A percentile compares a stretch with the other conserved stretches of the same genome.
These are phyloP conservation scores for Drosophila peninsularis DNA, from an alignment of 2,888 invertebrate species.

Conservation along the genomic window DNA sequence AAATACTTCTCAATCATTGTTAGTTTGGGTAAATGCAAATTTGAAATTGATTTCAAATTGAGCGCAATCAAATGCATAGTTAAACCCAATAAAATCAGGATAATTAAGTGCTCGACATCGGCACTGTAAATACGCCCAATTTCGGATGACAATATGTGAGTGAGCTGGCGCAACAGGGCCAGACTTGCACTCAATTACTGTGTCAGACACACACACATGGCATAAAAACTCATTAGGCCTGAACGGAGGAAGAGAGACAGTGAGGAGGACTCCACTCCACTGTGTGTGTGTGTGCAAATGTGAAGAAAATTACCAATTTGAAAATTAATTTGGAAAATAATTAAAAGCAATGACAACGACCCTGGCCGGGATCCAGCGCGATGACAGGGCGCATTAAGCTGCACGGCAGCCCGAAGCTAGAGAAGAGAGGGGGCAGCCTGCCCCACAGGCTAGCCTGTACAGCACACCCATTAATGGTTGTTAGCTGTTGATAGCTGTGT, in stretches of 20 bases:
- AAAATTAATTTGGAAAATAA: slow-evolving; percentile 80
- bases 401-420: slow-evolving; percentile 17
- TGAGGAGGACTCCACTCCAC: not conserved
- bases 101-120: slow-evolving; percentile 50
- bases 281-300: slow-evolving; percentile 51
- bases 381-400: slow-evolving; percentile 52
- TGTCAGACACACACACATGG: slow-evolving; percentile 11
- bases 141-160: slow-evolving; percentile 32
- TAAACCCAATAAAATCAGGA: slow-evolving; percentile 33
- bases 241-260: not conserved
- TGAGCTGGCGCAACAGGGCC: slow-evolving; percentile 39
- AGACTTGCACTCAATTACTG: slow-evolving; percentile 54
- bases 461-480: slow-evolving; percentile 69
- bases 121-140: slow-evolving; percentile 26
- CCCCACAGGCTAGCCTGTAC: slow-evolving; percentile 18
- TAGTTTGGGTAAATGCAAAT: not conserved
- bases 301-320: slow-evolving; percentile 78
- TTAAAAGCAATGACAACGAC: slow-evolving; percentile 67
- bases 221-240: slow-evolving; percentile 68
- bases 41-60: slow-evolving; percentile 21
- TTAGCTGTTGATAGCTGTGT: slow-evolving; percentile 78
- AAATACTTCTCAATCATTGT: not conserved
- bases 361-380: slow-evolving; percentile 37
- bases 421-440: not conserved
- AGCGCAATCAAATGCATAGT: slow-evolving; percentile 16